Percentiles rank a stretch among this genome's conserved stretches.
phyloP scores from a whole-genome alignment of 2,888 invertebrate genomes.

The Coelopa pilipes region DNA sequence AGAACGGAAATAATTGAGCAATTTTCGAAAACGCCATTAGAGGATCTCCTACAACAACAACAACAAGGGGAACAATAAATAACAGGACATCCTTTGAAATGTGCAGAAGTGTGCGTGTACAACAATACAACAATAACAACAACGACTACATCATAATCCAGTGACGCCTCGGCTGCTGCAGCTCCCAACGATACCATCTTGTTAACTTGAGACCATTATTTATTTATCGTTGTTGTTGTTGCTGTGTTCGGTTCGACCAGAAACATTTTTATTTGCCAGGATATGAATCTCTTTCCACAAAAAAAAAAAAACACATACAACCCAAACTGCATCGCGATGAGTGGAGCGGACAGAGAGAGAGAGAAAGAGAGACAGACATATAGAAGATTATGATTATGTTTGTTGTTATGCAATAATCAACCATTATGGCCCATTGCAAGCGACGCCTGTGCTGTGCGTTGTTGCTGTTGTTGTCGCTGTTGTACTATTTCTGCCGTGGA shows the following conservation, averaged over 20 bases:
- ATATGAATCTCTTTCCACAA: slow-evolving; percentile 5
- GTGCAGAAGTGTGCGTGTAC: neutral
- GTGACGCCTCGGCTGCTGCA: slow-evolving; percentile 36
- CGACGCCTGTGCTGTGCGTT: neutral
- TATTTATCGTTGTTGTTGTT: slow-evolving; percentile 30
- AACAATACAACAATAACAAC: slow-evolving; percentile 30
- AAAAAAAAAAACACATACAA: neutral
- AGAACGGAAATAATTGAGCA: slow-evolving; percentile 18
- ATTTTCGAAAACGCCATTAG: slow-evolving; percentile 14
- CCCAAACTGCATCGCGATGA: no score
- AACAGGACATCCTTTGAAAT: neutral
- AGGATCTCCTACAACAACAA: neutral
- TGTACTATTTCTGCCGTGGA: neutral
- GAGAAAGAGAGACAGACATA: neutral
- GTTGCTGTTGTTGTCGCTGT: neutral
- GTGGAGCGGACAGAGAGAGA: no score
- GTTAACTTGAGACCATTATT: slow-evolving; percentile 51
- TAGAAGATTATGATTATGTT: slow-evolving; percentile 16
- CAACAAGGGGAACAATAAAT: neutral
- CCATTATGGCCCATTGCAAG: slow-evolving; percentile 11
- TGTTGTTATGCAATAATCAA: slow-evolving; percentile 28
- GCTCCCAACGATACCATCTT: slow-evolving; percentile 48
- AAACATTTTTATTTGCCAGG: slow-evolving; percentile 28
- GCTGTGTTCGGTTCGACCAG: neutral
- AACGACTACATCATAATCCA: slow-evolving; percentile 39